Percentiles rank a stretch among this genome's conserved stretches.
phyloP scores from a whole-genome alignment of 2,888 invertebrate genomes.

The Junonia oenone region DNA sequence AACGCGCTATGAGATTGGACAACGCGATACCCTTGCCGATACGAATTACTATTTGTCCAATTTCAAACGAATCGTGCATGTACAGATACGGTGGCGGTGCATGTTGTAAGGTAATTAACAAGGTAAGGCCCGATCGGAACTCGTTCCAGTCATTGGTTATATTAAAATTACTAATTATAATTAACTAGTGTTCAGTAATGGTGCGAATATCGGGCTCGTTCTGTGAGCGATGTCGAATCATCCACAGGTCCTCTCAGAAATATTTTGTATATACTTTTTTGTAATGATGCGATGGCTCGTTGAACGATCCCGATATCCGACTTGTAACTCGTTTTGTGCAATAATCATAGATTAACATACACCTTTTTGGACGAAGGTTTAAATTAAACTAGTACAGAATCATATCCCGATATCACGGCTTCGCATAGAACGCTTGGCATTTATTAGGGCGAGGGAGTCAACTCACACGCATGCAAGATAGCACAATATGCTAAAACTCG shows the following conservation, averaged over 20 bases:
- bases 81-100: conserved; percentile 60
- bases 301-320: conserved; percentile 9
- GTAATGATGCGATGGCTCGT: neutral
- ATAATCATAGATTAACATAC: conserved; percentile 13
- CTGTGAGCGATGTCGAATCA: neutral
- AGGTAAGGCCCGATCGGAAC: conserved; percentile 47
- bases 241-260: too few relatives aligned
- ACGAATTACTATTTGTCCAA: conserved; percentile 38
- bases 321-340: neutral
- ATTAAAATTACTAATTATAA: conserved; percentile 9
- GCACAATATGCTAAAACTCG: neutral
- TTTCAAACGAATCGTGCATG: conserved; percentile 58
- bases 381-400: neutral
- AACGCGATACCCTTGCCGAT: conserved; percentile 21
- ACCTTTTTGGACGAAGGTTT: neutral
- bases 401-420: conserved; percentile 11
- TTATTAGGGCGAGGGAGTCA: neutral
- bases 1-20: conserved; percentile 39
- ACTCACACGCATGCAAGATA: conserved; percentile 14
- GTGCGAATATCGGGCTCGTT: conserved; percentile 6
- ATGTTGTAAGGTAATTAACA: conserved; percentile 57
- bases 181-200: conserved; percentile 7
- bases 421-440: conserved; percentile 16
- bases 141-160: conserved; percentile 12
- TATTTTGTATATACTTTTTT: neutral